Conservation (phyloP, 1,140 invertebrate genomes). For the Drosophila bipectinata region DNA sequence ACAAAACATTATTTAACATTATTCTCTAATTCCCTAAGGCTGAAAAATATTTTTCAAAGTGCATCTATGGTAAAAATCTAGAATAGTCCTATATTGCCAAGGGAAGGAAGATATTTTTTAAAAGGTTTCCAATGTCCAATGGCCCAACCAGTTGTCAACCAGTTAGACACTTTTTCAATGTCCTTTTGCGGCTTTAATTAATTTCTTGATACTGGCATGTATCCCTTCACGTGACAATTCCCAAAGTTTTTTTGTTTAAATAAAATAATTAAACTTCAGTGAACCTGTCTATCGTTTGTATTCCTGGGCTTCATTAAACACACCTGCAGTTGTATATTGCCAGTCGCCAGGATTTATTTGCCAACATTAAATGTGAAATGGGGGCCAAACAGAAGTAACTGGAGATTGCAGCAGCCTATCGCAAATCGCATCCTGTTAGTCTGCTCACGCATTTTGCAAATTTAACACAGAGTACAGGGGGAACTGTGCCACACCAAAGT, state of each 20-base stretch:
- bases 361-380: conserved; percentile 26
- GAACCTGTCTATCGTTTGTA: neutral
- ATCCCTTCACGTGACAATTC: conserved; percentile 17
- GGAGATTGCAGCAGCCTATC: conserved; percentile 30
- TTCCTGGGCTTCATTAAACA: conserved; percentile 16
- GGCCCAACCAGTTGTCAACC: conserved; percentile 18
- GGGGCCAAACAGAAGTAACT: neutral
- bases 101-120: neutral
- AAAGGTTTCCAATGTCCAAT: conserved; percentile 47
- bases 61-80: neutral
- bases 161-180: conserved; percentile 25
- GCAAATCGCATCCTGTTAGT: conserved; percentile 55
- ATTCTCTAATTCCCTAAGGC: no score
- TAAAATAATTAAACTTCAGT: neutral
- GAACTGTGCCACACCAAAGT: conserved; percentile 18
- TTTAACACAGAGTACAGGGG: conserved; percentile 67
- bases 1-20: no score
- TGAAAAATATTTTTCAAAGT: neutral
- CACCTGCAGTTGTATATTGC: conserved; percentile 23
- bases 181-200: conserved; percentile 26
- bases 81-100: neutral
- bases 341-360: conserved; percentile 30
- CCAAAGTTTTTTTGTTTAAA: conserved; percentile 17
- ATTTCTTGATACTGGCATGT: conserved; percentile 45
- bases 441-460: conserved; percentile 79